Evolutionary conservation across 2,888 invertebrate species (phyloP).

Genomic region (Tenthredo distinguenda): DNA sequence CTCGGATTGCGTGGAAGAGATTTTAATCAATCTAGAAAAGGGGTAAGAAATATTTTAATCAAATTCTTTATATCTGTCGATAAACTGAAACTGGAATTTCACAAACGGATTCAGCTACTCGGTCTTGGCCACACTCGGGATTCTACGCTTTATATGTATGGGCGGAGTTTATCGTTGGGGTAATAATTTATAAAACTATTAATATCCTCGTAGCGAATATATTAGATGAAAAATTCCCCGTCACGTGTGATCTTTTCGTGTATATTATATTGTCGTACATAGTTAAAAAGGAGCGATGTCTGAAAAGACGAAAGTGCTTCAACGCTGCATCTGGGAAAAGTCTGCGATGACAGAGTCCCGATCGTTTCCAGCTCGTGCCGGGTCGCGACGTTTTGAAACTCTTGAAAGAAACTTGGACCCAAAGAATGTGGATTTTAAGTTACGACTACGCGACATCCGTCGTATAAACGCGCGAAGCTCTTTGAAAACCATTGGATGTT

Average conservation of each 20-base stretch:
- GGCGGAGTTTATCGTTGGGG: not conserved
- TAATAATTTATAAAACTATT: not conserved
- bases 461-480: constrained; percentile 14
- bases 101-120: not conserved
- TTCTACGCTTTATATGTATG: not conserved
- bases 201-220: not conserved
- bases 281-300: constrained; percentile 29
- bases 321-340: constrained; percentile 37
- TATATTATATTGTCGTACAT: constrained; percentile 22
- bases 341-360: constrained; percentile 40
- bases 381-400: constrained; percentile 22
- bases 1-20: not conserved
- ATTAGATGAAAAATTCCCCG: not conserved
- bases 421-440: constrained; percentile 43
- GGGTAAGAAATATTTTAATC: not conserved
- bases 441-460: constrained; percentile 46
- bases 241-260: constrained; percentile 30
- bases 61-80: not conserved
- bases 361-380: constrained; percentile 45
- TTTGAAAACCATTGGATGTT: constrained; percentile 4
- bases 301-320: constrained; percentile 34
- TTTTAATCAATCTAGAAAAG: not conserved
- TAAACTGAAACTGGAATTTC: not conserved
- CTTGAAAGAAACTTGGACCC: constrained; percentile 1
- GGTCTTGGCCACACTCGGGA: not conserved